Percentiles rank a stretch among this genome's conserved stretches.
Conservation (phyloP, 2,797 vertebrate species). For the Centroberyx gerrardi region DNA sequence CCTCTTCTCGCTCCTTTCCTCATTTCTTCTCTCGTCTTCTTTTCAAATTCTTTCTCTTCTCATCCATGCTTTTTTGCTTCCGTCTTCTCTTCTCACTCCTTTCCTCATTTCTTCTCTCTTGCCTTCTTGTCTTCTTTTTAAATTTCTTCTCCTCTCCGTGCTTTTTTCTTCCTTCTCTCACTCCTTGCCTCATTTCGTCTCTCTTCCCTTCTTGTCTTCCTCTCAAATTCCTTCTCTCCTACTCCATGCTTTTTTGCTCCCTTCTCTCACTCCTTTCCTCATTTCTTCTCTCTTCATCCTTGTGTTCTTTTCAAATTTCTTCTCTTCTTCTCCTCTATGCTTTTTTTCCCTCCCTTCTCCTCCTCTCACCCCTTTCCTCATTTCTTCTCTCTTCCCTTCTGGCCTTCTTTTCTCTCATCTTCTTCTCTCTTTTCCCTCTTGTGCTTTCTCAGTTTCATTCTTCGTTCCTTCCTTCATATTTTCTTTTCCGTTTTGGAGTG, state of each 20-base stretch:
- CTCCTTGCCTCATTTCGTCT: neutral
- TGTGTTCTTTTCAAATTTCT: neutral
- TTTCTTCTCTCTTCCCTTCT: neutral
- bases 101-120: neutral
- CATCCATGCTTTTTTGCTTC: neutral
- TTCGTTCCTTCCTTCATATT: neutral
- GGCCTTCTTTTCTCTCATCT: neutral
- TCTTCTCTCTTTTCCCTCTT: constrained; percentile 15
- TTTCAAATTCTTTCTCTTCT: neutral
- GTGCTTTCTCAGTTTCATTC: constrained; percentile 12
- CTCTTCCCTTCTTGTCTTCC: neutral
- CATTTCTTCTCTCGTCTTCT: constrained; percentile 16
- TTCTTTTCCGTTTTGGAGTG: neutral
- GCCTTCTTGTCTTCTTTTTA: too few relatives aligned
- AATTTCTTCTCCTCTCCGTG: too few relatives aligned
- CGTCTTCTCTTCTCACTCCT: neutral
- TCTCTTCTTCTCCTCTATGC: neutral
- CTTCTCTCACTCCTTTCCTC: neutral
- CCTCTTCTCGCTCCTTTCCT: neutral
- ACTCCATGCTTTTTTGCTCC: neutral
- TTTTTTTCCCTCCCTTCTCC: too few relatives aligned
- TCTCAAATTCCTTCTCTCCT: neutral
- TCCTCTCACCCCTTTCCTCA: neutral
- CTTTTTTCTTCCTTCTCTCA: too few relatives aligned
- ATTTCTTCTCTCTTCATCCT: neutral